Evolutionary conservation across 2,113 vertebrate species (phyloP).

Genomic region (Protobothrops flavoviridis): DNA sequence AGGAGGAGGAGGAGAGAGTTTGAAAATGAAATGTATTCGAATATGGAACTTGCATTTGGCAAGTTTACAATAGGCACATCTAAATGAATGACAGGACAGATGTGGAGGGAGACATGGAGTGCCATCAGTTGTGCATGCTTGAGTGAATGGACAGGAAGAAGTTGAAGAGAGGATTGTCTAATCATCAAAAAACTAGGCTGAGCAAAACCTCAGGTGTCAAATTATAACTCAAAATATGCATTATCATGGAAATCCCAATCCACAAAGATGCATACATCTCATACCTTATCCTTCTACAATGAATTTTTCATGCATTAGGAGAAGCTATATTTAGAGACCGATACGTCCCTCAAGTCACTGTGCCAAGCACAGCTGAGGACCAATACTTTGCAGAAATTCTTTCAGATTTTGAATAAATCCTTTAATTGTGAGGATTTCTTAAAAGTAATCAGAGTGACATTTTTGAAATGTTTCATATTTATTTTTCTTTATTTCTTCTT

Average conservation of each 20-base stretch:
- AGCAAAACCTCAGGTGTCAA: background rate
- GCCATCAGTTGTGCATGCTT: background rate
- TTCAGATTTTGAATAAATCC: background rate
- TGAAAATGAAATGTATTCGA: background rate
- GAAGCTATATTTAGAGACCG: background rate
- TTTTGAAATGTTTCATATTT: background rate
- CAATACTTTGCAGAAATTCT: background rate
- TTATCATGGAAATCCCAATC: background rate
- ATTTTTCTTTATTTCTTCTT: background rate
- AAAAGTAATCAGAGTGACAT: background rate
- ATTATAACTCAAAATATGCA: background rate
- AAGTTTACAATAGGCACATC: background rate
- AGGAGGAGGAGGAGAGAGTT: background rate
- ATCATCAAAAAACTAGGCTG: background rate
- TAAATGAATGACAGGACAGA: background rate
- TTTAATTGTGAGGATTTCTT: background rate
- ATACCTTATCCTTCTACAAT: background rate
- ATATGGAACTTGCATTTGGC: background rate
- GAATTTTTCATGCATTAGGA: background rate
- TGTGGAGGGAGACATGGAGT: background rate
- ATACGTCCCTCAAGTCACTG: background rate
- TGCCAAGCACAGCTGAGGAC: background rate
- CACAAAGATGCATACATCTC: background rate
- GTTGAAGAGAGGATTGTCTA: background rate
- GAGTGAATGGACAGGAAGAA: background rate